Evolutionary conservation across 2,888 invertebrate species (phyloP).

Genomic region (Tethea ocularis): DNA sequence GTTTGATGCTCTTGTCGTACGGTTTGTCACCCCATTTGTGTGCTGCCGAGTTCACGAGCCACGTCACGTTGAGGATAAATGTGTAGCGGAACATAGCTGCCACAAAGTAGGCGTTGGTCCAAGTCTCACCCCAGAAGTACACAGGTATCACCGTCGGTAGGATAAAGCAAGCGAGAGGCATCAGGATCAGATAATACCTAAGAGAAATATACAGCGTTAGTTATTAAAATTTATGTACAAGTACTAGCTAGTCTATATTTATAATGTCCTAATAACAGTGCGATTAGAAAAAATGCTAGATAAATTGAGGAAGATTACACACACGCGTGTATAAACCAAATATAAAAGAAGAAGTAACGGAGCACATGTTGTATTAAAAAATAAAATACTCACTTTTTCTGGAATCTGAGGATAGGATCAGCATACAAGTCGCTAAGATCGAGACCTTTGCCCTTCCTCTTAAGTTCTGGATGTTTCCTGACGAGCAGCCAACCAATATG

Average conservation of each 20-base stretch:
- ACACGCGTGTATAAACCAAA: too few relatives aligned
- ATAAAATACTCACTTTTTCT: constrained; percentile 88
- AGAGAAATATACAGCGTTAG: constrained; percentile 21
- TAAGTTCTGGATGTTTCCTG: constrained; percentile 95
- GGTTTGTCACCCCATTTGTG: constrained; percentile 91
- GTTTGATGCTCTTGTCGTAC: constrained; percentile 89
- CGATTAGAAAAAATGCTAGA: too few relatives aligned
- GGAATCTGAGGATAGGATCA: constrained; percentile 93
- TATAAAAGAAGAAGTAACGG: too few relatives aligned
- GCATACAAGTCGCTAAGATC: constrained; percentile 92
- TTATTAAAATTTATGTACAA: constrained; percentile 7
- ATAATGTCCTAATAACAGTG: too few relatives aligned
- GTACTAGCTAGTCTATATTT: too few relatives aligned
- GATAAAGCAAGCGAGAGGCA: constrained; percentile 90
- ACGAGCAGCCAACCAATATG: constrained; percentile 97
- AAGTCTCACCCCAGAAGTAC: constrained; percentile 90
- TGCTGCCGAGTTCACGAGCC: constrained; percentile 95
- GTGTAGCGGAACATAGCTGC: constrained; percentile 90
- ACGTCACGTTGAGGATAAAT: constrained; percentile 92
- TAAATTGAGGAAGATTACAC: too few relatives aligned
- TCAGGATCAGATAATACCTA: constrained; percentile 89
- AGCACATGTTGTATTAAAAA: too few relatives aligned
- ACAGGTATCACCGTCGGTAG: constrained; percentile 90
- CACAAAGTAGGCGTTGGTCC: constrained; percentile 86
- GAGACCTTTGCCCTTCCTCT: constrained; percentile 92